phyloP scores from a whole-genome alignment of 2,888 invertebrate genomes.

The Sinhomidia bicolor region DNA sequence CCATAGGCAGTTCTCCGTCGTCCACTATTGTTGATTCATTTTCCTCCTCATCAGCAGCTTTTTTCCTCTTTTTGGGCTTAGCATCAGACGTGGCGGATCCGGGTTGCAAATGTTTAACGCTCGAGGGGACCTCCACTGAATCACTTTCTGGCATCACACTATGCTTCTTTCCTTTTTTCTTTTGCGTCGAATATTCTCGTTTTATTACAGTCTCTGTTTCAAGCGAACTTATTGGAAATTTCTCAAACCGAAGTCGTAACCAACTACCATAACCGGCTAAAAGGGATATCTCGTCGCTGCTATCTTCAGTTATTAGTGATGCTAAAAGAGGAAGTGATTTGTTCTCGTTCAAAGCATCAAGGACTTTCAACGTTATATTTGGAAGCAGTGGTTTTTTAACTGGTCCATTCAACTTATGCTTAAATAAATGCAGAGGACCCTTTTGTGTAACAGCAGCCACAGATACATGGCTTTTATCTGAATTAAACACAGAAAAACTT shows the following conservation, averaged over 20 bases:
- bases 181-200: constrained; percentile 81
- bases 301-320: constrained; percentile 81
- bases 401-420: constrained; percentile 89
- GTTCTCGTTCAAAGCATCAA: constrained; percentile 84
- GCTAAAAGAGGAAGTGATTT: constrained; percentile 84
- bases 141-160: constrained; percentile 8
- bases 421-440: constrained; percentile 90
- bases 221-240: constrained; percentile 82
- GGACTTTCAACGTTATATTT: constrained; percentile 85
- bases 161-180: constrained; percentile 58
- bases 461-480: constrained; percentile 77
- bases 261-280: constrained; percentile 85
- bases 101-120: constrained; percentile 84
- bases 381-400: constrained; percentile 86
- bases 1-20: constrained; percentile 87
- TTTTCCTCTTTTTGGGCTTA: constrained; percentile 81
- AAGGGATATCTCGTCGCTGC: constrained; percentile 82
- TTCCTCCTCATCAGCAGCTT: constrained; percentile 80
- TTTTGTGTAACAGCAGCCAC: constrained; percentile 86
- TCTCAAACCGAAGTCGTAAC: constrained; percentile 85
- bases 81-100: constrained; percentile 81
- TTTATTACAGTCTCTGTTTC: constrained; percentile 83
- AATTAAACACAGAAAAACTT: constrained; percentile 77
- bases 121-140: constrained; percentile 81
- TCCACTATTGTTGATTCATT: constrained; percentile 81